Conservation (phyloP, 1,140 invertebrate genomes). For the Ectropis grisescens region DNA sequence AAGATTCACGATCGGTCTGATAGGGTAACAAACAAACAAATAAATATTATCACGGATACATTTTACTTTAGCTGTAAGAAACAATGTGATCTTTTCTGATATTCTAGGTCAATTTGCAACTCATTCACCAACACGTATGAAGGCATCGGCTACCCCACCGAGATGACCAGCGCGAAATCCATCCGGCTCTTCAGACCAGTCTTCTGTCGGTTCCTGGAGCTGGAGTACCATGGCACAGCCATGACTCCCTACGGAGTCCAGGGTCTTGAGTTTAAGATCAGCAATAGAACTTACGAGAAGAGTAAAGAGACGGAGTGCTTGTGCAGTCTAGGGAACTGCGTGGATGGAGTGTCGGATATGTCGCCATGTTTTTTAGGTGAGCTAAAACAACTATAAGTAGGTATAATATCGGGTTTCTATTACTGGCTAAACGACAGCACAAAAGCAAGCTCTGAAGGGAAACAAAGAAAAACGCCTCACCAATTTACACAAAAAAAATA, state of each 20-base stretch:
- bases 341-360: constrained; percentile 75
- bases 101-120: no score
- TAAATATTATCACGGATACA: no score
- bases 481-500: no score
- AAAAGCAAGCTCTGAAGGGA: no score
- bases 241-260: constrained; percentile 52
- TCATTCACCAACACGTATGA: constrained; percentile 65
- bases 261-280: constrained; percentile 65
- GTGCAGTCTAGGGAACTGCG: constrained; percentile 71
- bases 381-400: constrained; percentile 21
- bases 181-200: constrained; percentile 76
- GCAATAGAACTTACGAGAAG: constrained; percentile 68
- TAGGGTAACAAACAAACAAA: no score
- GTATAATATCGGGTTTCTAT: not conserved
- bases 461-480: no score
- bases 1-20: no score
- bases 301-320: constrained; percentile 74
- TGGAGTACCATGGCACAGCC: constrained; percentile 61
- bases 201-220: constrained; percentile 76
- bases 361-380: constrained; percentile 83
- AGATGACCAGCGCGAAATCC: constrained; percentile 65
- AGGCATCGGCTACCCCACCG: constrained; percentile 72
- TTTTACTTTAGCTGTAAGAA: no score
- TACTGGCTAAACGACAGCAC: no score
- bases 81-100: no score